A percentile compares a stretch with the other conserved stretches of the same genome.
Evolutionary conservation across 2,888 invertebrate species (phyloP).

Genomic region (Calliopum simillimum): DNA sequence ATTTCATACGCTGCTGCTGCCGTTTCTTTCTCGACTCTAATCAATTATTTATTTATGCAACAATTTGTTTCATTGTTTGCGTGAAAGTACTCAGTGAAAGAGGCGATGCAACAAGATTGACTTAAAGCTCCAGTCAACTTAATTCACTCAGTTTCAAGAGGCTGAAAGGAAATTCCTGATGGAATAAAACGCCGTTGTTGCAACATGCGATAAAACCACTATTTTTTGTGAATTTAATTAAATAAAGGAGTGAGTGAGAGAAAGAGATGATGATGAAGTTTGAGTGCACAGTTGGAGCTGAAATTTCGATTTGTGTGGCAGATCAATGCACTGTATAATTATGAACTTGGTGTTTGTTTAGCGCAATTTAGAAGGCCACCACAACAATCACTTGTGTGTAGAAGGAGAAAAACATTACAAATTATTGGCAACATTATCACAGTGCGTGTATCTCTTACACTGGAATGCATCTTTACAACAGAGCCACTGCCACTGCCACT

Average conservation of each 20-base stretch:
- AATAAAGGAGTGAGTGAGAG: background rate
- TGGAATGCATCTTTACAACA: background rate
- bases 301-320: background rate
- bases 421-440: background rate
- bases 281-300: background rate
- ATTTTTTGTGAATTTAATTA: constrained; percentile 32
- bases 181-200: constrained; percentile 15
- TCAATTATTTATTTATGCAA: constrained; percentile 39
- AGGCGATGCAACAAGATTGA: background rate
- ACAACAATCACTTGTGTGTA: background rate
- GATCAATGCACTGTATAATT: constrained; percentile 31
- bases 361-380: constrained; percentile 11
- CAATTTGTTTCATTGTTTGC: constrained; percentile 36
- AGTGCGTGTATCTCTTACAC: background rate
- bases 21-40: constrained; percentile 3
- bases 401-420: background rate
- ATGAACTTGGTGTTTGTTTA: constrained; percentile 17
- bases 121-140: background rate
- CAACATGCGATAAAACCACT: background rate
- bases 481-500: too few species aligned
- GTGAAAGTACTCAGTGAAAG: constrained; percentile 29
- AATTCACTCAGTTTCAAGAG: background rate
- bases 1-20: background rate
- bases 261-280: background rate
- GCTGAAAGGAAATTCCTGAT: constrained; percentile 29